Percentiles rank a stretch among this genome's conserved stretches.
Evolutionary conservation across 2,797 vertebrate genomes (phyloP).

Genomic region (Graptemys geographica): DNA sequence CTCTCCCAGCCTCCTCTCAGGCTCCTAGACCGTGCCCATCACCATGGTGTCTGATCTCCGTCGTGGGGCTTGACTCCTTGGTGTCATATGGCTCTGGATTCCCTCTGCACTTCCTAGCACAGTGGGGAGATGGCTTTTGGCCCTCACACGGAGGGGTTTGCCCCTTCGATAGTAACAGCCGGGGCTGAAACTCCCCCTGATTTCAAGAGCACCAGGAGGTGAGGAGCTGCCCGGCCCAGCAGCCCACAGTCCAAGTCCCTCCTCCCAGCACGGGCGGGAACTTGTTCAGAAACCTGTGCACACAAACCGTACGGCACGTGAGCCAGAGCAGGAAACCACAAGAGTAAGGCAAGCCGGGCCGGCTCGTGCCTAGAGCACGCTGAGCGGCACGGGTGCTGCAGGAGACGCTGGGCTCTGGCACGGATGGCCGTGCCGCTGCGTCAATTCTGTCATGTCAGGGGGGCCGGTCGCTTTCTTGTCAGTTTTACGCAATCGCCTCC

Average conservation of each 20-base stretch:
- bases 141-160: background rate
- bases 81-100: background rate
- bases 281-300: too few species aligned
- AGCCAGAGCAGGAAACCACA: too few species aligned
- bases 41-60: background rate
- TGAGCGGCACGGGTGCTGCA: too few species aligned
- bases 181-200: background rate
- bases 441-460: background rate
- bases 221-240: background rate
- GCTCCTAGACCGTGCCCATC: background rate
- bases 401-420: background rate
- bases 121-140: background rate
- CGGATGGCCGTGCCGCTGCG: fast-evolving
- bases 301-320: too few species aligned
- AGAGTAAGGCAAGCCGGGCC: background rate
- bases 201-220: background rate
- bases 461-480: background rate
- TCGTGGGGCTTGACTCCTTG: too few species aligned
- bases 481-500: background rate
- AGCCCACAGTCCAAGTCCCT: background rate
- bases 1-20: background rate
- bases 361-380: too few species aligned
- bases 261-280: background rate
- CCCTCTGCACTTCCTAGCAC: background rate
- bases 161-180: background rate